Evolutionary conservation across 1,140 invertebrate species (phyloP).

Genomic region (Bombus confusus): DNA sequence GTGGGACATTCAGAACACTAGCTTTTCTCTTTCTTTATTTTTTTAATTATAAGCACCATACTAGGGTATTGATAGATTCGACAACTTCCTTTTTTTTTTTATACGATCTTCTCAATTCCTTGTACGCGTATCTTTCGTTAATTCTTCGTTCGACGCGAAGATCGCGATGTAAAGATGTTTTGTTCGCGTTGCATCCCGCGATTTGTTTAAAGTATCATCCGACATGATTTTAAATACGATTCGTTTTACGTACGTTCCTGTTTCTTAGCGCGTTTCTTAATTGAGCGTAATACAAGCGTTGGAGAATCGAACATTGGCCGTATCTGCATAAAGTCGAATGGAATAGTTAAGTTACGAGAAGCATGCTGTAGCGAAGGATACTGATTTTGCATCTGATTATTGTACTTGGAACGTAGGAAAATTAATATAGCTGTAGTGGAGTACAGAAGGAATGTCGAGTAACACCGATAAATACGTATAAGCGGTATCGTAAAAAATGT

Average conservation of each 20-base stretch:
- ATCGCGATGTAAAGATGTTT: neutral
- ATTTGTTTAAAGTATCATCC: too few relatives aligned
- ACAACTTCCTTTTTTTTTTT: neutral
- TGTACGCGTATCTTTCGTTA: neutral
- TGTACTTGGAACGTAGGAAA: too few relatives aligned
- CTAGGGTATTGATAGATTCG: neutral
- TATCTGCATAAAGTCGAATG: neutral
- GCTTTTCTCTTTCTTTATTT: slow-evolving; percentile 1
- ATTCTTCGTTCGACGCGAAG: neutral
- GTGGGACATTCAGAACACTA: slow-evolving; percentile 52
- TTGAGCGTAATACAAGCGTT: neutral
- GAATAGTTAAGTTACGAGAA: neutral
- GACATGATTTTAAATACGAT: too few relatives aligned
- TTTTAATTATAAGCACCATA: neutral
- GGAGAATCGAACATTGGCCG: neutral
- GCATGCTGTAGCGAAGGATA: slow-evolving; percentile 14
- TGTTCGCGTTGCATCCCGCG: too few relatives aligned
- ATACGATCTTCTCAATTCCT: too few relatives aligned
- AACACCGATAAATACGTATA: too few relatives aligned
- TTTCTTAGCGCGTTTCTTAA: neutral
- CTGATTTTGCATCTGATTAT: neutral
- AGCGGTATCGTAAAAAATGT: too few relatives aligned
- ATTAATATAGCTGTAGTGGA: too few relatives aligned
- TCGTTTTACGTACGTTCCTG: too few relatives aligned
- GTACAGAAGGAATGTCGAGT: too few relatives aligned